Base-by-base conservation (phyloP, 2,113 vertebrate species). In the Centropristis striata region DNA sequence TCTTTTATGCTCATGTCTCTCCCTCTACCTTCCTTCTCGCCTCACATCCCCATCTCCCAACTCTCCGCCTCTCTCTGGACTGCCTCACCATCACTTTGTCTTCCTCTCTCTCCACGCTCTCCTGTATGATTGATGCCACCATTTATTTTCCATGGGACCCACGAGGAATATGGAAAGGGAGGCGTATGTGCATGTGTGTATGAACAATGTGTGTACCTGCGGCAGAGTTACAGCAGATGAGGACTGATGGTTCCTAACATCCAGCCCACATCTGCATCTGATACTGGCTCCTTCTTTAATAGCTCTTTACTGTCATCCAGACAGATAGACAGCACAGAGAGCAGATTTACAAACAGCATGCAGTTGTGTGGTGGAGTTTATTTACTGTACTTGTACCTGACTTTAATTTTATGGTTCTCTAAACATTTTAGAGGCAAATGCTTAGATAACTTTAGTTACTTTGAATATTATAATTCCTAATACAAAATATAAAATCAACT, bases 261-360 rank as follows among this genome's bases (percentile, higher is more conserved):
- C 71, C 57, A 53, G 51, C 28, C 18, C 57, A 81, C 80, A 88
- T 88, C 78, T 88, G 84, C 53, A 80, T 83, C 64, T 76, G 66
- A 80, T 75, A 61, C 13, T 5, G 23, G 1, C 21, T 82, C 46
- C 42, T 28, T 64, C 47, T 57, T 76, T 80, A 78, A 90, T 75
- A 78, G 65, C 65, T 61, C 75, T 83, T 82, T 57, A 72, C 57
- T 71, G 79, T 80, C 71, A 83, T 23, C n/a, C 13, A 73, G 41
- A 63, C 39, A 64, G 32, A 67, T 55, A 21, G 25, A 67, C 72
- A 21, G 51, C 58, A 32, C n/a, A 6, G 44, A 57, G 25, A 73
- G 12, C 37, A 70, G 23, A 70, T 59, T 72, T 57, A 64, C 50
- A 66, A 71, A 21, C 12, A 74, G 4, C 70, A 71, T 12, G 65